A percentile compares a stretch with the other conserved stretches of the same genome.
Conservation (phyloP, 2,113 vertebrate genomes). For the Saccopteryx leptura region DNA sequence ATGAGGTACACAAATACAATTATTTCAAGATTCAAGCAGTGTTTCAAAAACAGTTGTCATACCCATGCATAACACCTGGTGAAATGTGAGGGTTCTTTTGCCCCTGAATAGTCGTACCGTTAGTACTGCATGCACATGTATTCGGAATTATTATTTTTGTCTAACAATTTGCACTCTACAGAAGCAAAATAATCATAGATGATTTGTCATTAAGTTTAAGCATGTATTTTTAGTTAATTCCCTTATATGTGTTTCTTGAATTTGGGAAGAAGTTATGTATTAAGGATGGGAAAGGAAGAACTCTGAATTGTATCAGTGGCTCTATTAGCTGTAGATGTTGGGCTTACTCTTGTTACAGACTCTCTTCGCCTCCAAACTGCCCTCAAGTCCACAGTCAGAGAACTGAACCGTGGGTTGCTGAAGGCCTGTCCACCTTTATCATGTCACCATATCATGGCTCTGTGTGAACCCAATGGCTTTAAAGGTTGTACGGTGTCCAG, state of each 20-base stretch:
- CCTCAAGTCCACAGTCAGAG: background rate
- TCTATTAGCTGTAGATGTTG: background rate
- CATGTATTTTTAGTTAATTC: conserved; percentile 8
- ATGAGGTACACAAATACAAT: conserved; percentile 88
- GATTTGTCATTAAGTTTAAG: conserved; percentile 53
- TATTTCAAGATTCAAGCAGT: conserved; percentile 86
- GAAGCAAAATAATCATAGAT: conserved; percentile 66
- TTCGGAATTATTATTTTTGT: conserved; percentile 62
- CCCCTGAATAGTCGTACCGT: conserved; percentile 69
- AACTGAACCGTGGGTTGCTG: background rate
- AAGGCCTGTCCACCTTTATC: background rate
- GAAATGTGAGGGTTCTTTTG: conserved; percentile 57
- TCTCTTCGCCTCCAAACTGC: background rate
- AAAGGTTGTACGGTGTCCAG: background rate
- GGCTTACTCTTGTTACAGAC: background rate
- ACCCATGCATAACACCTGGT: conserved; percentile 90
- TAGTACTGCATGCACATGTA: conserved; percentile 50
- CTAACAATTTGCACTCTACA: conserved; percentile 71
- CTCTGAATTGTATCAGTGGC: background rate
- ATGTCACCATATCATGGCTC: background rate
- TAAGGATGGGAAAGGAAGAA: background rate
- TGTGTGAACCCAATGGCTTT: background rate
- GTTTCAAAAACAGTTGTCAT: conserved; percentile 92
- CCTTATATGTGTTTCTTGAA: background rate
- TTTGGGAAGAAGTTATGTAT: background rate